Percentiles rank a stretch among this genome's conserved stretches.
Conservation (phyloP, 2,888 invertebrate genomes). For the Pherbina coryleti region DNA sequence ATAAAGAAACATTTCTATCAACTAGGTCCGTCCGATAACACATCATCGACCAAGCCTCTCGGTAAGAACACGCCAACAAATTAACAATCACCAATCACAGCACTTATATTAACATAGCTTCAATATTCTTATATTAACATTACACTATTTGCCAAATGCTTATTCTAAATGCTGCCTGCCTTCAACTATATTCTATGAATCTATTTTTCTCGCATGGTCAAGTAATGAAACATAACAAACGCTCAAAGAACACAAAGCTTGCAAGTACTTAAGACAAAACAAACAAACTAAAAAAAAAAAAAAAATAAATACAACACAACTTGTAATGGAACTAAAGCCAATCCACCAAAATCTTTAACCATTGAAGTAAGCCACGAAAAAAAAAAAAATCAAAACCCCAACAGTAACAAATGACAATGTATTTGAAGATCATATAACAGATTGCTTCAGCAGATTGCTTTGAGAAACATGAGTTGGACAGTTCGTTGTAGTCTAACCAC, state of each 20-base stretch:
- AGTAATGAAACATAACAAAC: neutral
- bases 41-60: constrained; percentile 46
- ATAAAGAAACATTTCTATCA: constrained; percentile 62
- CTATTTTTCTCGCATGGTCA: constrained; percentile 14
- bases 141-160: constrained; percentile 12
- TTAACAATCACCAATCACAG: constrained; percentile 37
- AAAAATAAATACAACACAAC: constrained; percentile 29
- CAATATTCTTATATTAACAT: constrained; percentile 18
- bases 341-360: neutral
- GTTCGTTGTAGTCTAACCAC: constrained; percentile 42
- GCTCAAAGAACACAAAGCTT: constrained; percentile 20
- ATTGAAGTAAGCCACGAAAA: neutral
- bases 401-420: constrained; percentile 13
- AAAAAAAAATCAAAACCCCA: neutral
- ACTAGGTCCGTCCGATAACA: constrained; percentile 63
- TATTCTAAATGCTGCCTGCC: constrained; percentile 47
- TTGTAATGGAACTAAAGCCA: constrained; percentile 23
- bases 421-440: constrained; percentile 38
- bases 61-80: constrained; percentile 44
- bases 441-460: neutral
- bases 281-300: constrained; percentile 43
- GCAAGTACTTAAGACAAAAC: constrained; percentile 39
- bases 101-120: constrained; percentile 9
- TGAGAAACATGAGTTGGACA: constrained; percentile 42
- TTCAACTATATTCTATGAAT: constrained; percentile 18